Base-by-base conservation (phyloP, 1,140 invertebrate species). In the Diachasmimorpha longicaudata region DNA sequence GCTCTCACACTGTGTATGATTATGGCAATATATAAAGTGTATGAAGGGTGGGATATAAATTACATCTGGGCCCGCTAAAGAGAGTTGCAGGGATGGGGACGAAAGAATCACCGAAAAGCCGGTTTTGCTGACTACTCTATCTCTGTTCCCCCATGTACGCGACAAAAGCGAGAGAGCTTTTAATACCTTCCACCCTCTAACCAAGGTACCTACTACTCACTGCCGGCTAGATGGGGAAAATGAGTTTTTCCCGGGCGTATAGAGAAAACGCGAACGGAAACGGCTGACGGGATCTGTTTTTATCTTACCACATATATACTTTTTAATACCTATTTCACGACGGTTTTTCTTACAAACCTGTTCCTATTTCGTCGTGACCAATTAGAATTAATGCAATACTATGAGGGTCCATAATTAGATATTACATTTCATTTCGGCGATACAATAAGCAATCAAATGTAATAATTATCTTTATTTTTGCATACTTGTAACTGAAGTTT, bases 91-190 rank as follows among this genome's bases (percentile, higher is more conserved):
- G 52, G 55, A 39, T 71, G n/a, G 63, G 76, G 58, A 55, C 74
- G 72, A 82, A 83, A 81, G 84, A 84, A 85, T 86, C 80, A 77
- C 78, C 79, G 78, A 81, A 84, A 79, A 85, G 80, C 66, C 66
- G 82, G 80, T 85, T 86, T 84, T 81, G 84, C 85, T 85, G 85
- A 86, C 84, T 85, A 80, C 48, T 25, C 66, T 44, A 10, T 42
- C 46, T 63, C 5, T 25, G 13, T 36, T 31, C 13, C 23, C 21
- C 70, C 48, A 36, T 68, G 70, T 71, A 23, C 46, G 19, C 58
- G 77, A 75, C 67, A 70, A 76, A 80, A 78, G 73, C 78, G 70
- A 1, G 58, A 63, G 58, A 68, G 79, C 74, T 80, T 85, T 84
- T 85, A 83, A 84, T 84, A 83, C 72, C 68, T 31, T 70, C 68